A percentile compares a stretch with the other conserved stretches of the same genome.
These are phyloP conservation scores for Cladopsammia gracilis DNA, from an alignment of 64 coral and sea anemone species.

Conservation along the genomic window DNA sequence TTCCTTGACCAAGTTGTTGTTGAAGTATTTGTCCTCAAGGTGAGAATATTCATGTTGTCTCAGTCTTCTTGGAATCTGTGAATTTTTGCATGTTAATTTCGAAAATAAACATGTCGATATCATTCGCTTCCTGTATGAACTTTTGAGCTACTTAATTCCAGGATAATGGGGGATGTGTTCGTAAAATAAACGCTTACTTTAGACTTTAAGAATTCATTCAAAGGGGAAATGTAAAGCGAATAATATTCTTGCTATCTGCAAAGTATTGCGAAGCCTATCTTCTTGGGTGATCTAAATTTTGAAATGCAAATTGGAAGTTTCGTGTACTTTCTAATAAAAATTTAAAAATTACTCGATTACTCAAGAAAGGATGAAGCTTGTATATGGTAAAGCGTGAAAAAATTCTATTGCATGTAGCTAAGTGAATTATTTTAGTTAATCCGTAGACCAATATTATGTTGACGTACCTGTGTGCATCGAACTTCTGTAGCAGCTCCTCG, in stretches of 20 bases:
- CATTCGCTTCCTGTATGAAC: constrained; percentile 4
- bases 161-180: no score
- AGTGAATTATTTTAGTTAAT: neutral
- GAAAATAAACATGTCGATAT: neutral
- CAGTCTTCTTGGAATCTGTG: neutral
- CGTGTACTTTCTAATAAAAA: neutral
- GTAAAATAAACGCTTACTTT: neutral
- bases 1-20: neutral
- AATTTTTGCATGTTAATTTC: neutral
- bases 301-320: neutral
- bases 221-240: neutral
- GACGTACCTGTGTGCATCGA: neutral
- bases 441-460: neutral
- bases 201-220: neutral
- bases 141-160: neutral
- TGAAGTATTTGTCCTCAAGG: constrained; percentile 1
- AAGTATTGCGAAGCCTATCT: no score
- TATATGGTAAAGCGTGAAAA: neutral
- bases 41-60: neutral
- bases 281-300: neutral
- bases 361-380: neutral
- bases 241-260: neutral
- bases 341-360: neutral
- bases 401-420: neutral
- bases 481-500: neutral